These are phyloP conservation scores for Serilophus lunatus DNA, from an alignment of 2,113 vertebrate genomes.

Conservation along the genomic window DNA sequence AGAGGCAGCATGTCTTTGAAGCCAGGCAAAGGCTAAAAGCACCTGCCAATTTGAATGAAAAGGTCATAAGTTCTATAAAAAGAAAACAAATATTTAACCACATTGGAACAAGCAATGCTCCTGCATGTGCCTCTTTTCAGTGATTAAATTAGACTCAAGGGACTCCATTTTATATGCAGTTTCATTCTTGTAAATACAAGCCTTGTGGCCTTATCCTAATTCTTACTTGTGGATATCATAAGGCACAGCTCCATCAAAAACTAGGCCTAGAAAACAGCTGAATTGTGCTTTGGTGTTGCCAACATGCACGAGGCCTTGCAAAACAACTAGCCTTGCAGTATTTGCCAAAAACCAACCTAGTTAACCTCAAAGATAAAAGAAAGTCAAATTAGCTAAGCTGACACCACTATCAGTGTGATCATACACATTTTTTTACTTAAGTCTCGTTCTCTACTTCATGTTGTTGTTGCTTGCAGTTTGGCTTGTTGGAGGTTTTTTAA, in stretches of 20 bases:
- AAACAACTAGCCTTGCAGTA: not conserved
- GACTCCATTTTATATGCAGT: not conserved
- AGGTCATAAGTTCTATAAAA: not conserved
- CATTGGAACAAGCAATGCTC: not conserved
- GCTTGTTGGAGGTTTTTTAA: accelerated
- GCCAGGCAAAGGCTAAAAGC: not conserved
- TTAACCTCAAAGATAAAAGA: not conserved
- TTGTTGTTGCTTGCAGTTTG: not conserved
- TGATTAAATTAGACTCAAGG: not conserved
- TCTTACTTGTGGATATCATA: not conserved
- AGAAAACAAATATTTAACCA: not conserved
- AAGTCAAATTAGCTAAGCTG: not conserved
- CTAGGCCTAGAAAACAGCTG: not conserved
- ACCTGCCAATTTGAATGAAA: not conserved
- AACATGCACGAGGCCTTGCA: not conserved
- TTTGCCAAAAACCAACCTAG: not conserved
- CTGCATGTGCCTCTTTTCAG: not conserved
- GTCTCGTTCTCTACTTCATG: not conserved
- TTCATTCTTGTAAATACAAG: not conserved
- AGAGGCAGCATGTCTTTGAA: not conserved
- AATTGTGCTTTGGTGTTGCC: not conserved
- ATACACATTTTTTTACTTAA: not conserved
- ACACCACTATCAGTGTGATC: not conserved
- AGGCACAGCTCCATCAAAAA: not conserved
- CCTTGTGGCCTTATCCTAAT: not conserved